Conservation (phyloP, 2,888 invertebrate species). For the Mycogona germanica region DNA sequence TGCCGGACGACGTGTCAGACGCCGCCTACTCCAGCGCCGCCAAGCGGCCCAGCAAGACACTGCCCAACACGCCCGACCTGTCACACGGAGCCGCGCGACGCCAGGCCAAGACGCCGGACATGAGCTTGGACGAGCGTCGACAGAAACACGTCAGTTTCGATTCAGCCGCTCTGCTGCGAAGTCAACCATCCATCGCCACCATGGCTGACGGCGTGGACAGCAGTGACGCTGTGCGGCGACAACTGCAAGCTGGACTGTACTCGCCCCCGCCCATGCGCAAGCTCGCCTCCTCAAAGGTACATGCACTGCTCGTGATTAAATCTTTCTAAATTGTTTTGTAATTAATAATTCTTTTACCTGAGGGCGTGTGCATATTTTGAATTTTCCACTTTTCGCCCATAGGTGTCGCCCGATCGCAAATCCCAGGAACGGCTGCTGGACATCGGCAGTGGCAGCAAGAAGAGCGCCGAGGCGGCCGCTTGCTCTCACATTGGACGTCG, state of each 20-base stretch:
- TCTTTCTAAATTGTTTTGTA: too few relatives aligned
- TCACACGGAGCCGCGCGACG: conserved; percentile 10
- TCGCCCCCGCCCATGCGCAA: conserved; percentile 24
- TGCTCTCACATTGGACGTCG: neutral
- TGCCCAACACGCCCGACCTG: conserved; percentile 19
- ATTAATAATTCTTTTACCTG: too few relatives aligned
- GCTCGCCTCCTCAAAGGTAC: conserved; percentile 1
- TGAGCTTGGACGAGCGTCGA: conserved; percentile 32
- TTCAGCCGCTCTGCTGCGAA: conserved; percentile 47
- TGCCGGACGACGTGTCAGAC: neutral
- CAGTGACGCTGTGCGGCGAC: too few relatives aligned
- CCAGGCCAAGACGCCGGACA: conserved; percentile 24
- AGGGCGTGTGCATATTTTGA: too few relatives aligned
- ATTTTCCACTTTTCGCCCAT: too few relatives aligned
- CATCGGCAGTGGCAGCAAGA: conserved; percentile 11
- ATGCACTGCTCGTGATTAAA: too few relatives aligned
- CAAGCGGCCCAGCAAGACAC: conserved; percentile 6
- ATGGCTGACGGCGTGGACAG: conserved; percentile 2
- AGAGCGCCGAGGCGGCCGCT: neutral
- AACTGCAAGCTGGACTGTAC: too few relatives aligned
- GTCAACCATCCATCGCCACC: conserved; percentile 59
- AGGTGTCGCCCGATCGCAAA: conserved; percentile 22
- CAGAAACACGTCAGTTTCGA: conserved; percentile 78
- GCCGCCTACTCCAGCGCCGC: neutral
- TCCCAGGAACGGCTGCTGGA: conserved; percentile 24